phyloP scores from a whole-genome alignment of 2,797 vertebrate species.

The Amblyopsis hoosieri region DNA sequence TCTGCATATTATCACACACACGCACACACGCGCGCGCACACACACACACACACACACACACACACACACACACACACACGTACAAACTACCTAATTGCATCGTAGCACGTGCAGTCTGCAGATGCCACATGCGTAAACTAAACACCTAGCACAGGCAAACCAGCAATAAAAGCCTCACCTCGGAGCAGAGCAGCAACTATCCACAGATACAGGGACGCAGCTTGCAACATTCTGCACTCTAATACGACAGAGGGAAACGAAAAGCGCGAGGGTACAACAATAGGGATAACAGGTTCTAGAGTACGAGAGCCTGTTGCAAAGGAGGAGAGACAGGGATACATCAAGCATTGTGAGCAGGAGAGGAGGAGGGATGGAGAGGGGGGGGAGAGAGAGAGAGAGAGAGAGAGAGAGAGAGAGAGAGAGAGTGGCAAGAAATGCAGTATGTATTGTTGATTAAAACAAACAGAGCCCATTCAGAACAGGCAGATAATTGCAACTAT shows the following conservation, averaged over 20 bases:
- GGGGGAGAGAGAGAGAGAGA: conserved; percentile 13
- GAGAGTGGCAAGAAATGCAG: conserved; percentile 49
- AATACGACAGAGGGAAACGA: conserved; percentile 22
- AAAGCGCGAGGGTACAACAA: too few relatives aligned
- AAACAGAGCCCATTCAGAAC: conserved; percentile 34
- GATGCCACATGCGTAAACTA: conserved; percentile 29
- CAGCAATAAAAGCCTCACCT: conserved; percentile 63
- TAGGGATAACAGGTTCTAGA: too few relatives aligned
- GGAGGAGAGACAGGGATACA: conserved; percentile 23
- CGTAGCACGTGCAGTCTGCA: neutral
- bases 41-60: neutral
- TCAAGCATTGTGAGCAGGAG: conserved; percentile 1
- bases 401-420: conserved; percentile 18
- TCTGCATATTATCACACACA: neutral
- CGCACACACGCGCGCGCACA: neutral
- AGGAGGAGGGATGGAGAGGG: neutral
- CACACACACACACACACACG: too few relatives aligned
- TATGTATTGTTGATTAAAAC: neutral
- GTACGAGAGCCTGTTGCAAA: neutral
- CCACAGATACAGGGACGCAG: conserved; percentile 62
- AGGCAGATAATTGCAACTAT: conserved; percentile 21
- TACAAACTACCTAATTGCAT: neutral
- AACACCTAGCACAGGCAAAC: conserved; percentile 36
- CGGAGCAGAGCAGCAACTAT: conserved; percentile 61
- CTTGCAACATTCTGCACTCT: conserved; percentile 69